Evolutionary conservation across 2,797 vertebrate genomes (phyloP), one percentile per base, ranked within the genome.

Genomic region (Falco naumanni): DNA sequence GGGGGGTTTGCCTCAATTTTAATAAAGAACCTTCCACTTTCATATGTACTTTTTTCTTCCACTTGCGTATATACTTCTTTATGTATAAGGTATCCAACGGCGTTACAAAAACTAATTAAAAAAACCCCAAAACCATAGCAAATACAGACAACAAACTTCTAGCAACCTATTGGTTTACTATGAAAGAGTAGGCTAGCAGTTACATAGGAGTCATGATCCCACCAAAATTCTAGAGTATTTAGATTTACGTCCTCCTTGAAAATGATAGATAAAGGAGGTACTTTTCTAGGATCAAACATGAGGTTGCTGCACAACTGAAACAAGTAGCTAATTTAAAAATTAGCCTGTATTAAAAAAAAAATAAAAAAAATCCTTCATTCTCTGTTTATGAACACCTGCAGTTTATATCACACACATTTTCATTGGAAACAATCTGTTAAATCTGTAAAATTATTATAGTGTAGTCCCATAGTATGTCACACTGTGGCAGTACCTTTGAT

Each of bases 391-490:
- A 97, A 96, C 97, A 98, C 97, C 97, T 98, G 97, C 90, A 94
- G 88, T 63, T 95, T 96, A 79, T 92, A 96, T 97, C 82, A 75
- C 79, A 88, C 60, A 81, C 93, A 89, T 84, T 95, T 97, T 87
- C 82, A 92, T 90, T 95, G 91, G 95, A 97, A 97, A 96, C 92
- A 97, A 97, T 97, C 91, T 95, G 92, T 89, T 95, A 91, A 96
- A 97, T 96, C 96, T 96, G 95, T 98, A 97, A 98, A 97, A 97
- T 97, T 96, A 79, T 97, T 97, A 95, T 80, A 90, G 93, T 85
- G 56, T 78, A 96, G 87, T 94, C 94, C 95, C 78, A 61, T 65
- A 93, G 86, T 89, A 95, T 87, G 89, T 96, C 96, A 95, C 87
- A 95, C 82, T 86, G 6, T 88, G 93, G 95, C 89, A 85, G 50